Base-by-base conservation (phyloP, 2,797 vertebrate genomes). In the Dicrostonyx torquatus region DNA sequence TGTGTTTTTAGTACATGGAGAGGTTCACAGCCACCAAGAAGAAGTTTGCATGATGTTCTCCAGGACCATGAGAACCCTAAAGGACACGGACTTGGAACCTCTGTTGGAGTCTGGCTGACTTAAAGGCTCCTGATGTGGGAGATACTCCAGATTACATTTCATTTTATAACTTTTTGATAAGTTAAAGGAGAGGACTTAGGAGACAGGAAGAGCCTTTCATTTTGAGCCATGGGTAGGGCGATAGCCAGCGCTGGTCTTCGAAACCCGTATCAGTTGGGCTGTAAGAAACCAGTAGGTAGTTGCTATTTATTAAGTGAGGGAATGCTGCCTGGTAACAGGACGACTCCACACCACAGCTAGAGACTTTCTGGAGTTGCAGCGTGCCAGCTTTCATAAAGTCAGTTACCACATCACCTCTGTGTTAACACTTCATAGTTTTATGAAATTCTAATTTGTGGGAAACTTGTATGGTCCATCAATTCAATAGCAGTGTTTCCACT, bases 1-100 rank as follows among this genome's bases (percentile, higher is more conserved):
- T 26, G 34, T 94, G 60, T 96, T 97, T 98, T 85, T 97, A 99
- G 99, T 99, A 99, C 97, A 99, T 99, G 99, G 99, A 99, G 94
- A 99, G 99, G 76, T 99, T 99, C 98, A 99, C 99, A 8, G 99
- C 99, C 92, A 99, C 99, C 48, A 99, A 99, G 98, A 99, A 99
- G 99, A 99, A 99, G 98, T 99, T 99, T 97, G 97, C 99, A 37
- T 99, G 99, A 99, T 96, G 6, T 84, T 87, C 91, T 95, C 70
- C 94, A 94, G 87, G 13, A 96, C 60, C 50, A 66, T 82, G 91
- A 82, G 55, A 95, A 85, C 55, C 66, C 87, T 55, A 84, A 2
- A 94, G 73, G 76, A 95, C 73, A 75, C n/a, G 29, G 48, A 91
- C 66, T 68, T 89, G 62, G 90, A 97, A 92, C 55, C 77, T 72